phyloP scores from a whole-genome alignment of 2,113 vertebrate genomes.

The Mormyrus lacerda region DNA sequence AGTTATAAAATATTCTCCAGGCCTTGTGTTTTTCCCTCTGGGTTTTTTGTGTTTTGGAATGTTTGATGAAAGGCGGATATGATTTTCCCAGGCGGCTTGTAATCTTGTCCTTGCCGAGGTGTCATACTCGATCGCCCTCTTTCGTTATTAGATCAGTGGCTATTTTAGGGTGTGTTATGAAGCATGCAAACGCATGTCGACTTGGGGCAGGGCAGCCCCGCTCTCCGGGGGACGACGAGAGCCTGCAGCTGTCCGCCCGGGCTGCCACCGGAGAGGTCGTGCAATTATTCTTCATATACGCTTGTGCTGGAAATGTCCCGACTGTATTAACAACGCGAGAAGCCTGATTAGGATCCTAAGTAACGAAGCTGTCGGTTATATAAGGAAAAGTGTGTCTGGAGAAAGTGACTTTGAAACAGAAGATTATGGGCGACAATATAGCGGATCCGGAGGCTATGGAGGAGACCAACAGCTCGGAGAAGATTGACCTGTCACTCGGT shows the following conservation, averaged over 20 bases:
- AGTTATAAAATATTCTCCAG: not conserved
- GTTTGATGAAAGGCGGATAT: not conserved
- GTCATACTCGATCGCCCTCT: not conserved
- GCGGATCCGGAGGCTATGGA: slow-evolving; percentile 17
- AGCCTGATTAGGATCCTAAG: not conserved
- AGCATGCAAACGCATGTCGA: slow-evolving; percentile 17
- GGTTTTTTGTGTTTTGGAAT: not conserved
- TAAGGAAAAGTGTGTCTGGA: not conserved
- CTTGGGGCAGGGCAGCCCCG: slow-evolving; percentile 23
- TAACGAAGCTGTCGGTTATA: not conserved
- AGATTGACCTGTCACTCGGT: slow-evolving; percentile 50
- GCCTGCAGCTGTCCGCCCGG: not conserved
- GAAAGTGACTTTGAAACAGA: not conserved
- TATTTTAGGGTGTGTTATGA: slow-evolving; percentile 38
- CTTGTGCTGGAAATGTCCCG: not conserved
- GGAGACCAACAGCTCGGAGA: slow-evolving; percentile 30
- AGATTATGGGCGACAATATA: slow-evolving; percentile 35
- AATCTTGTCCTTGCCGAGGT: not conserved
- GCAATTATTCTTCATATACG: not conserved
- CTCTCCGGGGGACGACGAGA: not conserved
- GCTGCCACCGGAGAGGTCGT: not conserved
- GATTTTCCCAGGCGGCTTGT: not conserved
- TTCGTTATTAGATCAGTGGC: slow-evolving; percentile 15
- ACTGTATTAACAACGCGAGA: not conserved
- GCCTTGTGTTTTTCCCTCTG: not conserved